Conservation (phyloP, 2,888 invertebrate species). For the Drosophila kokeensis region DNA sequence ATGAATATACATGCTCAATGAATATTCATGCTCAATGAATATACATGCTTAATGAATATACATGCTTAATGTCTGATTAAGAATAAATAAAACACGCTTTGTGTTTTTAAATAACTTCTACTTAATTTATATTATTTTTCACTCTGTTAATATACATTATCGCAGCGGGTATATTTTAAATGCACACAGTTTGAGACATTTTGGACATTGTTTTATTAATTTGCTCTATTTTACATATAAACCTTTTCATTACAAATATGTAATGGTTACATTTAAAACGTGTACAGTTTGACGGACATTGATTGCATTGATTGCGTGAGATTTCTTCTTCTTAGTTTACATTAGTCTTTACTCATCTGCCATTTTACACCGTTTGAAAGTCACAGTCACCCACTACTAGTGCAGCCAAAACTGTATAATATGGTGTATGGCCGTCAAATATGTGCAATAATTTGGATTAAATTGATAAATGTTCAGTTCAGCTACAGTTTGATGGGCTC, state of each 20-base stretch:
- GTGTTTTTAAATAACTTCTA: background rate
- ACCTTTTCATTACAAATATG: background rate
- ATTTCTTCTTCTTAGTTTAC: background rate
- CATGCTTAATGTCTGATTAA: background rate
- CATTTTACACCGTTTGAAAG: background rate
- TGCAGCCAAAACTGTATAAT: background rate
- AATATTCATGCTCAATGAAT: background rate
- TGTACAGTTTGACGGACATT: rapidly evolving
- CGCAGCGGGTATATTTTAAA: too few species aligned
- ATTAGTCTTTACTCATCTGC: too few species aligned
- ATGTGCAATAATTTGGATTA: background rate
- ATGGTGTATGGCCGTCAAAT: background rate
- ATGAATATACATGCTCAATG: background rate
- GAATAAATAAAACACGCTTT: background rate
- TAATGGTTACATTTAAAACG: rapidly evolving
- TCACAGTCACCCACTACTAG: background rate
- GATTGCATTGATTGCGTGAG: background rate
- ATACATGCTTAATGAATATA: background rate
- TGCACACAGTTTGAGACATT: too few species aligned
- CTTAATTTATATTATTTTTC: background rate
- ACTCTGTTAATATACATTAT: background rate
- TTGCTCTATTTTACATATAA: background rate
- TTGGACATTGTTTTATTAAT: too few species aligned
- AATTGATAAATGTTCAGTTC: background rate
- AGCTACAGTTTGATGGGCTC: background rate